These are phyloP conservation scores for Lerema accius DNA, from an alignment of 1,140 invertebrate genomes.

Conservation along the genomic window DNA sequence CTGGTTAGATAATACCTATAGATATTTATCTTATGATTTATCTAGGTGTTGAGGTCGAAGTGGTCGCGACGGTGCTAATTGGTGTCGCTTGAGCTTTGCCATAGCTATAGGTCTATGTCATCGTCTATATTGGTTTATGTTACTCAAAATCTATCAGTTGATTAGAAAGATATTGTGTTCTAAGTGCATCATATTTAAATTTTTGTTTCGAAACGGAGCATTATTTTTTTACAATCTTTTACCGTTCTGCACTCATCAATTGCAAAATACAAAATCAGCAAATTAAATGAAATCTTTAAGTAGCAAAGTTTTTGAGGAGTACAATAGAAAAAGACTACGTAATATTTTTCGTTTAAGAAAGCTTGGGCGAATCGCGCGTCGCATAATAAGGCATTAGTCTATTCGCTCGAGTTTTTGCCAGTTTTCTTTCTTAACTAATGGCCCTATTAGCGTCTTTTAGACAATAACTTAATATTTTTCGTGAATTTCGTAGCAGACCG, in stretches of 20 bases:
- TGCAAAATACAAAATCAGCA: neutral
- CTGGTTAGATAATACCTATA: no score
- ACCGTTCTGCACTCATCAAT: neutral
- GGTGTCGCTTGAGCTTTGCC: no score
- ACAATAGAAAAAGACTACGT: conserved; percentile 15
- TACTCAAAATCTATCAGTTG: no score
- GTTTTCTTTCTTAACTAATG: conserved; percentile 56
- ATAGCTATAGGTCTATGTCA: no score
- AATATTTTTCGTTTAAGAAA: conserved; percentile 13
- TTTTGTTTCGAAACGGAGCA: no score
- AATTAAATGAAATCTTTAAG: neutral
- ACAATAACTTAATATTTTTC: conserved; percentile 62
- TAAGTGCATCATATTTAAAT: no score
- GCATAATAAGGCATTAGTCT: conserved; percentile 52
- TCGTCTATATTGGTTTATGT: no score
- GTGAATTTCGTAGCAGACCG: conserved; percentile 42
- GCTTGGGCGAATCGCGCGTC: conserved; percentile 22
- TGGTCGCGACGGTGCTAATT: no score
- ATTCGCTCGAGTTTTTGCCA: conserved; percentile 44
- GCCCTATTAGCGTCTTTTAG: conserved; percentile 62
- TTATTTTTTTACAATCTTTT: no score
- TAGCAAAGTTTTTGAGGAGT: neutral
- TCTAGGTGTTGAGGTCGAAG: no score
- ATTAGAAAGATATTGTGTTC: no score
- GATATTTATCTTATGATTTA: no score